Conservation (phyloP, 2,797 vertebrate genomes). For the Sebastes umbrosus region DNA sequence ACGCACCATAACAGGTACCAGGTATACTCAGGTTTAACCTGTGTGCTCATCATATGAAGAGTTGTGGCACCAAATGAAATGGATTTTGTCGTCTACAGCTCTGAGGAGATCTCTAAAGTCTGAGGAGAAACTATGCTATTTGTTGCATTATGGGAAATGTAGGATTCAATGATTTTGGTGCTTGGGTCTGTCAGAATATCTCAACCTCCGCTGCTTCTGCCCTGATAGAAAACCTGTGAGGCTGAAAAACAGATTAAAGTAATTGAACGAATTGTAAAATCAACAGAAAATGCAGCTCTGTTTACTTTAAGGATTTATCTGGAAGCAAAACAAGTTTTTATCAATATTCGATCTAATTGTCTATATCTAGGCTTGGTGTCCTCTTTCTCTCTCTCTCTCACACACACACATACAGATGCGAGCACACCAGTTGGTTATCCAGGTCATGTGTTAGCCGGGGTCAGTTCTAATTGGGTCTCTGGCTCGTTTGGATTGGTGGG, state of each 20-base stretch:
- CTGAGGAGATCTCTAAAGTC: not conserved
- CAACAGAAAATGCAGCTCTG: not conserved
- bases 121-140: not conserved
- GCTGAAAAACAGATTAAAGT: not conserved
- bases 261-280: constrained; percentile 2
- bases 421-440: constrained; percentile 8
- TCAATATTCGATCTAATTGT: not conserved
- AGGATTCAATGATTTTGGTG: not conserved
- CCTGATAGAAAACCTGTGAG: not conserved
- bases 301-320: constrained; percentile 8
- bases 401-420: not conserved
- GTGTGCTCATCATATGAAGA: not conserved
- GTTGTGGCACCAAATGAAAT: not conserved
- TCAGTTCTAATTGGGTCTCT: constrained; percentile 57
- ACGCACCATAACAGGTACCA: not conserved
- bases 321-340: not conserved
- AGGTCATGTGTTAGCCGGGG: constrained; percentile 10
- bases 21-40: not conserved
- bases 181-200: not conserved
- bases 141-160: not conserved
- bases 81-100: not conserved
- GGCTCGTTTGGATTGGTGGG: constrained; percentile 52
- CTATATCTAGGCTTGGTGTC: not conserved
- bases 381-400: not conserved
- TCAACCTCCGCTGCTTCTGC: not conserved